Conservation (phyloP, 2,113 vertebrate genomes). For the Bubo bubo region DNA sequence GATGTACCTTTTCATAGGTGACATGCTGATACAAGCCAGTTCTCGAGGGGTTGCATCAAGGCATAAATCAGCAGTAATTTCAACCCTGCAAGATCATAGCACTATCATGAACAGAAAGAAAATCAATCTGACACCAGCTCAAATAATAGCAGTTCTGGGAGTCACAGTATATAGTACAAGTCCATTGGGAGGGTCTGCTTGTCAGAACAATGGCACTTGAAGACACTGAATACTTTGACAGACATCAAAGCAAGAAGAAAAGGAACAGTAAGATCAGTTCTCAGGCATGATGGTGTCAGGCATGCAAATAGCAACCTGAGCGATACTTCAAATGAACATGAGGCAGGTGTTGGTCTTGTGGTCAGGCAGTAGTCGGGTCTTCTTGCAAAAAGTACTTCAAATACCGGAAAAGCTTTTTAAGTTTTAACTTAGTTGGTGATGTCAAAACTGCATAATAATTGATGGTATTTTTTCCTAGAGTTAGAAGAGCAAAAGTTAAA, state of each 20-base stretch:
- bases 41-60: conserved; percentile 30
- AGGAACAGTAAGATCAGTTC: conserved; percentile 50
- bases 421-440: neutral
- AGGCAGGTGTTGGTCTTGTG: conserved; percentile 2
- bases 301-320: neutral
- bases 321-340: conserved; percentile 20
- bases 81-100: conserved; percentile 39
- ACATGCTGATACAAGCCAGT: conserved; percentile 47
- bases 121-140: conserved; percentile 65
- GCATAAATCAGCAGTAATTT: conserved; percentile 50
- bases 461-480: conserved; percentile 12
- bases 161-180: conserved; percentile 7
- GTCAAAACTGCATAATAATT: conserved; percentile 6
- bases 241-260: conserved; percentile 61
- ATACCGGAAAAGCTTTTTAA: conserved; percentile 38
- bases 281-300: conserved; percentile 2
- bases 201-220: conserved; percentile 62
- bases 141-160: conserved; percentile 55
- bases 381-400: conserved; percentile 20
- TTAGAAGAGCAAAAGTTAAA: conserved; percentile 14
- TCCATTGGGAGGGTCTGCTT: conserved; percentile 35
- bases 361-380: neutral
- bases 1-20: conserved; percentile 46
- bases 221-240: conserved; percentile 48
- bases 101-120: conserved; percentile 48